Evolutionary conservation across 2,888 invertebrate species (phyloP).

Genomic region (Synanthedon vespiformis): DNA sequence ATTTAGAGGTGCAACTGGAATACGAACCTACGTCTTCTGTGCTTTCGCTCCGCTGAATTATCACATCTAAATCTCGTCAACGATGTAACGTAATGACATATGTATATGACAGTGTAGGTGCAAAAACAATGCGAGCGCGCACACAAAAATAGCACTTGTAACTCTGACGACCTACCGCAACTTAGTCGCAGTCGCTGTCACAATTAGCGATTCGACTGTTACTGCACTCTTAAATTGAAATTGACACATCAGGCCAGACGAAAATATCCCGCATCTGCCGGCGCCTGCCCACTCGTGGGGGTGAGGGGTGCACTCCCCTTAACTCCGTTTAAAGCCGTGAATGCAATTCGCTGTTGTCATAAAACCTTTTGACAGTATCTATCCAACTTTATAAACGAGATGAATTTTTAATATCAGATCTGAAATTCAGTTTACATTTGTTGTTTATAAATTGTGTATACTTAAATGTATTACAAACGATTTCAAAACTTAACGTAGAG

Average conservation of each 20-base stretch:
- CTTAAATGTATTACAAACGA: background rate
- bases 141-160: too few relatives aligned
- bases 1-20: too few relatives aligned
- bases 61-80: too few relatives aligned
- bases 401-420: slow-evolving; percentile 14
- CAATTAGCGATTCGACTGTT: slow-evolving; percentile 33
- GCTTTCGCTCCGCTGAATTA: too few relatives aligned
- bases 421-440: slow-evolving; percentile 1
- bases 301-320: slow-evolving; percentile 25
- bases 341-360: slow-evolving; percentile 37
- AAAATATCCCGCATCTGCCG: slow-evolving; percentile 51
- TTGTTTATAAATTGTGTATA: background rate
- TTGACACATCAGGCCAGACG: slow-evolving; percentile 66
- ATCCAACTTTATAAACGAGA: slow-evolving; percentile 18
- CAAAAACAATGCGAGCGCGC: too few relatives aligned
- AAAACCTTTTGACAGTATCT: slow-evolving; percentile 46
- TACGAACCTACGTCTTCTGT: too few relatives aligned
- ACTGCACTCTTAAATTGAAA: slow-evolving; percentile 59
- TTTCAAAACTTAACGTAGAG: too few relatives aligned
- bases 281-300: slow-evolving; percentile 24
- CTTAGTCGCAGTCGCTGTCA: slow-evolving; percentile 17
- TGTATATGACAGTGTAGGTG: too few relatives aligned
- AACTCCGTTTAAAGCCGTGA: slow-evolving; percentile 19
- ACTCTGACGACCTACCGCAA: slow-evolving; percentile 30
- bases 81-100: too few relatives aligned